Percentiles rank a stretch among this genome's conserved stretches.
phyloP scores from a whole-genome alignment of 2,113 vertebrate species.

The Isurus oxyrinchus region DNA sequence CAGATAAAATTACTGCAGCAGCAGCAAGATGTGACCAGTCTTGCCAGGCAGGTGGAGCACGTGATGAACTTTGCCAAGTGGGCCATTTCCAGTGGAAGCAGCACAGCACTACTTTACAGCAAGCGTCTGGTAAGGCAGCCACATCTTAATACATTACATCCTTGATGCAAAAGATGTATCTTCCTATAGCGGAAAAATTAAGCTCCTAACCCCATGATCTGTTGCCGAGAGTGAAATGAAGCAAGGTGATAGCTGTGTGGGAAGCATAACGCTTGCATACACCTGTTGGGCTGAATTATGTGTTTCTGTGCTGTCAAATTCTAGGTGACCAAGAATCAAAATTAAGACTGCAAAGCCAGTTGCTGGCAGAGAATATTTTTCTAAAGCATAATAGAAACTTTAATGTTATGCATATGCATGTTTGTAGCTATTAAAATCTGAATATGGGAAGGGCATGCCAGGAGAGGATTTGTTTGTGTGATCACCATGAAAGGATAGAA shows the following conservation, averaged over 20 bases:
- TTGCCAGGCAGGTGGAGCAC: conserved; percentile 89
- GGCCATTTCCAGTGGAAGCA: conserved; percentile 91
- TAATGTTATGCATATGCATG: neutral
- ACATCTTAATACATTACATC: neutral
- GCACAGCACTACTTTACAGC: conserved; percentile 89
- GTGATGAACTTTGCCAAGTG: conserved; percentile 96
- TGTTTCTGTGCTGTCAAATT: neutral
- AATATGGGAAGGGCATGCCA: neutral
- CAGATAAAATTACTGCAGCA: conserved; percentile 81
- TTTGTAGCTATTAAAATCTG: neutral
- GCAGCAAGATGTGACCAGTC: conserved; percentile 81
- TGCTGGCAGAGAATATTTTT: neutral
- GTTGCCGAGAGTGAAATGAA: neutral
- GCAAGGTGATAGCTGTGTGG: neutral
- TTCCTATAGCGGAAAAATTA: neutral
- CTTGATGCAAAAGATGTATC: neutral
- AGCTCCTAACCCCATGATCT: neutral
- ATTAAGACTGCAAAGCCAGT: neutral
- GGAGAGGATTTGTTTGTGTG: neutral
- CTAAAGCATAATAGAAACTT: neutral
- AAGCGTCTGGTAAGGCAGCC: conserved; percentile 78
- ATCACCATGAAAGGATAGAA: neutral
- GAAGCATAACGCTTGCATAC: neutral
- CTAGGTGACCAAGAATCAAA: neutral
- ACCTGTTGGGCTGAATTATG: neutral